These are phyloP conservation scores for Fragum whitleyi DNA, from an alignment of 2,888 invertebrate genomes.

Conservation along the genomic window DNA sequence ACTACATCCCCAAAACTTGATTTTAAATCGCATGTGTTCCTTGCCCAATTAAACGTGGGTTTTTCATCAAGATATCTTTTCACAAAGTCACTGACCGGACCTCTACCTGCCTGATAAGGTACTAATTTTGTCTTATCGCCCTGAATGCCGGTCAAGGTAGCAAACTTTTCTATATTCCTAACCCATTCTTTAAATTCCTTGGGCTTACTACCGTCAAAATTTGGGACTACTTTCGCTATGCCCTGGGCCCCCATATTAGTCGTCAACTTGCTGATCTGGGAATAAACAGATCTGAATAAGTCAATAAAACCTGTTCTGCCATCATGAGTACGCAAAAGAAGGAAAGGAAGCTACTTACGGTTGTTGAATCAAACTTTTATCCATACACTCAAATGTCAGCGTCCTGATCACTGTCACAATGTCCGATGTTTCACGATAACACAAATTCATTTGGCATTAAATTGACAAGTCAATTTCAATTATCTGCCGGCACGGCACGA, in stretches of 20 bases:
- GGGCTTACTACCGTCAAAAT: constrained; percentile 30
- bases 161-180: constrained; percentile 41
- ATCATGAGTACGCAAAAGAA: constrained; percentile 2
- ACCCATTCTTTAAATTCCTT: constrained; percentile 44
- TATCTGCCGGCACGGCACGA: no score
- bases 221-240: constrained; percentile 23
- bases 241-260: constrained; percentile 27
- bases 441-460: no score
- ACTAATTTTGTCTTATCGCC: constrained; percentile 12
- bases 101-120: constrained; percentile 38
- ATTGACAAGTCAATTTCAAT: no score
- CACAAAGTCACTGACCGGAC: constrained; percentile 42
- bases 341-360: background rate
- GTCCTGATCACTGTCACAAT: no score
- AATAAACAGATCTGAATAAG: background rate
- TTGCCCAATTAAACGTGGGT: background rate
- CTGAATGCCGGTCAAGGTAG: constrained; percentile 16
- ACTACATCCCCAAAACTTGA: constrained; percentile 44
- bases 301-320: constrained; percentile 4
- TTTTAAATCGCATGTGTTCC: constrained; percentile 18
- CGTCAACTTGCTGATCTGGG: background rate
- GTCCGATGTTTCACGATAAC: no score
- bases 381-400: background rate
- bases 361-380: background rate
- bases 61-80: constrained; percentile 34